Evolutionary conservation across 2,113 vertebrate genomes (phyloP), one percentile per base, ranked within the genome.

Genomic region (Peromyscus polionotus): DNA sequence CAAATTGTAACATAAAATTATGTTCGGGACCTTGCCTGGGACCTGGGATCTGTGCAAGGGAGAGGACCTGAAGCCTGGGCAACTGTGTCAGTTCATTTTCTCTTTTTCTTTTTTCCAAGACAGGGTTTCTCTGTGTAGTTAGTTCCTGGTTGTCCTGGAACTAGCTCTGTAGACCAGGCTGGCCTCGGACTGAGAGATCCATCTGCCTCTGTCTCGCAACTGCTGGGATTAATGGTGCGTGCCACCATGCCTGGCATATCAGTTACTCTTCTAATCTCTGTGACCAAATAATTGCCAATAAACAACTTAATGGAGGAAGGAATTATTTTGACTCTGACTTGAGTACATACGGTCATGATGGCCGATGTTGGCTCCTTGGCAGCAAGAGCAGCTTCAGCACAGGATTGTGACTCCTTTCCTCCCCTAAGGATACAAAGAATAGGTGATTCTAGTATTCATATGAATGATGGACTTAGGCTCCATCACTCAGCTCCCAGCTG

Each of bases 1-100:
- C 33, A 86, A 93, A 90, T 54, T 76, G 54, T 92, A 79, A 19
- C 28, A 68, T 36, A 87, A 87, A 75, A n/a, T 42, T 73, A 65
- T 26, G 1, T 36, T 91, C 57, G 73, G n/a, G 28, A 8, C 3
- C 28, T 85, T 90, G 28, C 22, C n/a, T 7, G 0, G 2, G 5
- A 39, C 42, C 48, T 80, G 77, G 31, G 9, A 80, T 80, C 33
- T 75, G 2, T 68, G 48, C 12, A 67, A 59, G 9, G 48, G 13
- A 76, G 65, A 33, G 1, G 0, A 19, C 0, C 13, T 54, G 57
- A 73, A 75, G 22, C 36, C 63, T 83, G 11, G 19, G 5, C 80
- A 20, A 20, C 6, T 59, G 80, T 39, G n/a, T 80, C 33, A 36
- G 17, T 5, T 59, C 59, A 1, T 59, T 83, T n/a, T 59, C 36